A percentile compares a stretch with the other conserved stretches of the same genome.
Conservation (phyloP, 2,888 invertebrate genomes). For the Girardia tigrina region DNA sequence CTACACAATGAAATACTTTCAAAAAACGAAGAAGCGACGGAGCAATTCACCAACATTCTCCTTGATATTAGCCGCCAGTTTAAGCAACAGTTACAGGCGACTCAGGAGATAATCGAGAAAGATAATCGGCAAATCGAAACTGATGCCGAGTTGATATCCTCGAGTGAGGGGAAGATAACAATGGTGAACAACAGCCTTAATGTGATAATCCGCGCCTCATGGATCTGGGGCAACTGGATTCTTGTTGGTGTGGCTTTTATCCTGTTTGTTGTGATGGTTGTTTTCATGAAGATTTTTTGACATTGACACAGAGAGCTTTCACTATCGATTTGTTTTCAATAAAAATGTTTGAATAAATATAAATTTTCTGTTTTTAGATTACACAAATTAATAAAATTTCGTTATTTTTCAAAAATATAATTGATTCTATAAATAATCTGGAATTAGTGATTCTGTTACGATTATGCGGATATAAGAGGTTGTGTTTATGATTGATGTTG, state of each 20-base stretch:
- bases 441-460: no score
- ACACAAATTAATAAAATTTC: no score
- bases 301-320: not conserved
- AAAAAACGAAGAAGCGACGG: not conserved
- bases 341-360: no score
- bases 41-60: not conserved
- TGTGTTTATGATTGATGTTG: no score
- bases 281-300: not conserved
- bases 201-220: not conserved
- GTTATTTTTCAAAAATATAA: no score
- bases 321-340: not conserved
- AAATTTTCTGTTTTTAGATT: no score
- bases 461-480: no score
- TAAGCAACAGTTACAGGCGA: not conserved
- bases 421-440: no score
- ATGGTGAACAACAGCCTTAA: not conserved
- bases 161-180: not conserved
- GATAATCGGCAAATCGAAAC: not conserved
- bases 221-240: not conserved
- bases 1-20: not conserved
- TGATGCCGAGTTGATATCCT: not conserved
- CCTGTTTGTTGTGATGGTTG: not conserved
- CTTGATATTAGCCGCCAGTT: not conserved
- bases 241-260: not conserved
- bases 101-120: not conserved